Base-by-base conservation (phyloP, 2,113 vertebrate species). In the Cottus gobio region DNA sequence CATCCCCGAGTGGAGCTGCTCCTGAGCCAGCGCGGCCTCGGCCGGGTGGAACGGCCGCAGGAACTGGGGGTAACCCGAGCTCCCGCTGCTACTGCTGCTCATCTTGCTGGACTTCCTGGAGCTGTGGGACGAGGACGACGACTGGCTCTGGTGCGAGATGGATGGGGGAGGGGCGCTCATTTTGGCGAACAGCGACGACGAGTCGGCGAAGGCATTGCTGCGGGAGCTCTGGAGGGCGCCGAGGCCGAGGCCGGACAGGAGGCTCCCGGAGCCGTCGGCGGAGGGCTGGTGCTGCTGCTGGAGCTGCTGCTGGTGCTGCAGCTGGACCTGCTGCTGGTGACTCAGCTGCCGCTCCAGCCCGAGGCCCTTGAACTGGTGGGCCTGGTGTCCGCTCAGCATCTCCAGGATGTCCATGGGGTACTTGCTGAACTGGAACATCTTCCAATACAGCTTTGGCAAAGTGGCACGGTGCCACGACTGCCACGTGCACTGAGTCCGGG, bases 321-420 rank as follows among this genome's bases (percentile, higher is more conserved):
- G 93, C 30, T 95, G 95, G n/a, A 94, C 94, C 20, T 95, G 95
- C 85, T 95, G 95, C 66, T 96, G 95, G 92, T 95, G 95, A 82
- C 94, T 95, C 71, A 95, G 86, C 13, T 95, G 95, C 7, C 95
- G 89, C 18, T 96, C 95, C 28, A 96, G 64, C 9, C 95, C 95
- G 16, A 95, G 94, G 56, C 95, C 95, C 81, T 96, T 96, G 88
- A 96, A 96, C 80, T 95, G 95, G 86, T 96, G 95, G 70, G 94
- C 94, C 82, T 96, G 95, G 91, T 96, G 95, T 74, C 95, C 95
- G 81, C 95, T 96, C 9, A 96, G 94, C 95, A 96, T 95, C 80
- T 96, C 95, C 71, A 96, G 82, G 90, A 96, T 95, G 95, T 96
- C 95, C 95, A 96, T 95, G 48, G 95, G 94, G 91, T 95, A 96